These are phyloP conservation scores for Apocheima hispidaria DNA, from an alignment of 2,888 invertebrate genomes.

Conservation along the genomic window DNA sequence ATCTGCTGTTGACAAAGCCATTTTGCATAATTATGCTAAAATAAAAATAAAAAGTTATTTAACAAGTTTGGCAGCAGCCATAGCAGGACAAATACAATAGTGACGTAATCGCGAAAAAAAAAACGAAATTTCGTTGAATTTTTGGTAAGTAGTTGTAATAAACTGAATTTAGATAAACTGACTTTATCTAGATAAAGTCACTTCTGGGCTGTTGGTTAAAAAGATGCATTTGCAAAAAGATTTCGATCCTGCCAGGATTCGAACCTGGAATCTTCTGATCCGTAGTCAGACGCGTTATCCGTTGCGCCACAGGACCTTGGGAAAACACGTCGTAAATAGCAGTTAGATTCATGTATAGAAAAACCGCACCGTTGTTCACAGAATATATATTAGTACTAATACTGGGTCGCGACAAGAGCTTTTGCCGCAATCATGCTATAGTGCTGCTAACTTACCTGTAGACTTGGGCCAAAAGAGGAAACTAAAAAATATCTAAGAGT, in stretches of 20 bases:
- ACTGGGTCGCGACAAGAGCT: too few relatives aligned
- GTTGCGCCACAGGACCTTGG: conserved; percentile 86
- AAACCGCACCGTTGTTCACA: conserved; percentile 26
- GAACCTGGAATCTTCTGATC: conserved; percentile 90
- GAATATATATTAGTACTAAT: conserved; percentile 5
- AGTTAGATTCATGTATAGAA: conserved; percentile 13
- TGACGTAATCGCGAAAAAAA: too few relatives aligned
- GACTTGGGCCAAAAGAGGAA: not conserved
- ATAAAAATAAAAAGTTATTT: too few relatives aligned
- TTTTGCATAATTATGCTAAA: too few relatives aligned
- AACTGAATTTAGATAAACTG: too few relatives aligned
- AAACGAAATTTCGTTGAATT: too few relatives aligned
- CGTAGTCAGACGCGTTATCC: conserved; percentile 91
- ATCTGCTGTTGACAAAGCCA: too few relatives aligned
- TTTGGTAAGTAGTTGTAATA: too few relatives aligned
- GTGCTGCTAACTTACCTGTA: not conserved
- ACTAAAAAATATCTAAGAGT: not conserved
- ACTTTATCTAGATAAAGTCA: too few relatives aligned
- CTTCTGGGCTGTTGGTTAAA: not conserved
- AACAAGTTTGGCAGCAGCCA: too few relatives aligned
- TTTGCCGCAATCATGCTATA: conserved; percentile 12
- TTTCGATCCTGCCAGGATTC: conserved; percentile 86
- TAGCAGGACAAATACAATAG: too few relatives aligned
- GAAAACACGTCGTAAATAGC: accelerated
- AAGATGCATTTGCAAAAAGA: conserved; percentile 31